Evolutionary conservation across 2,113 vertebrate species (phyloP).

Genomic region (Albula glossodonta): DNA sequence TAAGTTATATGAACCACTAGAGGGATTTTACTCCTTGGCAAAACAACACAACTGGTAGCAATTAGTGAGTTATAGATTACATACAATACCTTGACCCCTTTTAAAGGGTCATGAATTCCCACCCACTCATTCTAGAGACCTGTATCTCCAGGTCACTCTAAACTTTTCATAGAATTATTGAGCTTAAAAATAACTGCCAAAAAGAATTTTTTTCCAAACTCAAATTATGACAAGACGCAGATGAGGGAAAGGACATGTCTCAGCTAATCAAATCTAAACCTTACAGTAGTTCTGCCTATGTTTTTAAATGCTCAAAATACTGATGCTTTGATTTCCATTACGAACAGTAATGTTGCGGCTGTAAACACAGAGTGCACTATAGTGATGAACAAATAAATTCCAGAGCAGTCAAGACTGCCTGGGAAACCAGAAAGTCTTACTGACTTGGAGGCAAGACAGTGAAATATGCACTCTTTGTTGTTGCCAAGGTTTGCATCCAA

Average conservation of each 20-base stretch:
- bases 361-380: background rate
- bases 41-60: no score
- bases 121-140: no score
- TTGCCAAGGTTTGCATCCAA: constrained; percentile 48
- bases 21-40: no score
- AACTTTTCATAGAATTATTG: no score
- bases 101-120: no score
- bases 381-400: background rate
- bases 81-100: no score
- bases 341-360: background rate
- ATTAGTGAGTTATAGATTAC: no score
- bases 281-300: background rate
- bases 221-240: background rate
- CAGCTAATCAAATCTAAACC: background rate
- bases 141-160: no score
- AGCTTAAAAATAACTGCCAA: no score
- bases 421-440: constrained; percentile 42
- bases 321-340: background rate
- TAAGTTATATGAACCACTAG: no score
- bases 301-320: background rate
- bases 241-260: background rate
- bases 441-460: constrained; percentile 46
- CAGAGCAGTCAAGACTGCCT: background rate
- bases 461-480: constrained; percentile 38
- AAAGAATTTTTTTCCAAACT: background rate